These are phyloP conservation scores for Enteromius fasciolatus DNA, from an alignment of 2,797 vertebrate genomes.

Conservation along the genomic window DNA sequence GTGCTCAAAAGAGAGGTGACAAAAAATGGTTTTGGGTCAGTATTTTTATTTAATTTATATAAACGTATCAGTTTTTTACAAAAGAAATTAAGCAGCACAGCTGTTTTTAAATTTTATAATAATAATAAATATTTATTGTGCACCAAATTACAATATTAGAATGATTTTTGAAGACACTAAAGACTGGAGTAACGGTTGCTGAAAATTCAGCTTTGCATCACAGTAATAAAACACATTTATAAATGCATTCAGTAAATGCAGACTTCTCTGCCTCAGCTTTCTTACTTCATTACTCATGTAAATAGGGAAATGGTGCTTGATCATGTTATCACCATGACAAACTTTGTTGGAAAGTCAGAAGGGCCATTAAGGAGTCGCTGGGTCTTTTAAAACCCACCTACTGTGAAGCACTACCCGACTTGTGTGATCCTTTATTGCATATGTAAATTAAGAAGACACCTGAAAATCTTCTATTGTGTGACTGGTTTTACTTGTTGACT, in stretches of 20 bases:
- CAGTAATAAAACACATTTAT: not conserved
- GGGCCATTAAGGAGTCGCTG: not conserved
- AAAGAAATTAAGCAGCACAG: not conserved
- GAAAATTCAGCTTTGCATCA: not conserved
- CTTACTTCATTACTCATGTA: not conserved
- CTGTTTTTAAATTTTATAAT: not conserved
- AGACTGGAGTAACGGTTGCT: not conserved
- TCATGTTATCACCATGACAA: not conserved
- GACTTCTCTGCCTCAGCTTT: not conserved
- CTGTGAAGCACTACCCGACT: not conserved
- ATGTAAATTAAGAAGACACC: not conserved
- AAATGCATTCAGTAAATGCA: not conserved
- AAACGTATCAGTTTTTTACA: not conserved
- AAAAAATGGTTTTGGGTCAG: not conserved
- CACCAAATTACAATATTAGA: not conserved
- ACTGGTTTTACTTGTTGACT: not conserved
- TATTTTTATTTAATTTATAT: not conserved
- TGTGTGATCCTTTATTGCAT: not conserved
- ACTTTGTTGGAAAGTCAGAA: not conserved
- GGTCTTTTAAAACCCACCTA: not conserved
- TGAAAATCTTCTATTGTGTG: not conserved
- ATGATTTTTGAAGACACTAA: not conserved
- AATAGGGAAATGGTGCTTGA: not conserved
- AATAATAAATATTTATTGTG: not conserved
- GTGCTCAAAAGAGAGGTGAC: not conserved